A percentile compares a stretch with the other conserved stretches of the same genome.
Conservation (phyloP, 64 coral and sea anemone genomes). For the Anthopleura sola region DNA sequence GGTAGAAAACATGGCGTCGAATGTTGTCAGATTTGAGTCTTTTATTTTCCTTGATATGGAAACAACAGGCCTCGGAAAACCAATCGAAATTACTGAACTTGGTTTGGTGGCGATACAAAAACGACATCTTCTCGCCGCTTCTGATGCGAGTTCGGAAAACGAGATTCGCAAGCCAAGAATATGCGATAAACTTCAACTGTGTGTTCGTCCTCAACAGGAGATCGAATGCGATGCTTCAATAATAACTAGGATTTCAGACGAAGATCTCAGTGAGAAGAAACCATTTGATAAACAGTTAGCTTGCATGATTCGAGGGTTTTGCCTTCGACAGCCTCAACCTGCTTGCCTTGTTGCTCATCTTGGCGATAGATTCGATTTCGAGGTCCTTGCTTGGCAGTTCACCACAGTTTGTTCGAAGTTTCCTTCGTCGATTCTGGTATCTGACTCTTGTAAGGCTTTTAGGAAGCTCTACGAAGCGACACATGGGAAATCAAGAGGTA, state of each 20-base stretch:
- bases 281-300: constrained; percentile 53
- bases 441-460: constrained; percentile 65
- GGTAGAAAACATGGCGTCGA: neutral
- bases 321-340: constrained; percentile 32
- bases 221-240: constrained; percentile 28
- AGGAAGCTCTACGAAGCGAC: constrained; percentile 20
- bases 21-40: neutral
- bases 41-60: constrained; percentile 72
- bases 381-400: constrained; percentile 54
- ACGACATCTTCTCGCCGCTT: constrained; percentile 9
- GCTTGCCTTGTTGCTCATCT: constrained; percentile 58
- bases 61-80: constrained; percentile 53
- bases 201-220: constrained; percentile 42
- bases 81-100: constrained; percentile 62
- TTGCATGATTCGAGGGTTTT: constrained; percentile 28
- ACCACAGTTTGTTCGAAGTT: constrained; percentile 22
- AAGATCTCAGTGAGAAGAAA: constrained; percentile 25
- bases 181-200: constrained; percentile 60
- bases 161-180: constrained; percentile 27
- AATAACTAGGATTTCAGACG: constrained; percentile 37
- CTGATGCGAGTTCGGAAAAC: constrained; percentile 6
- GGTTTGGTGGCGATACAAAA: constrained; percentile 44
- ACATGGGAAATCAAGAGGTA: neutral
- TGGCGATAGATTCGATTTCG: constrained; percentile 62
- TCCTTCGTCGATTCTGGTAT: neutral